Conservation (phyloP, 64 coral and sea anemone genomes). For the Actinia tenebrosa region DNA sequence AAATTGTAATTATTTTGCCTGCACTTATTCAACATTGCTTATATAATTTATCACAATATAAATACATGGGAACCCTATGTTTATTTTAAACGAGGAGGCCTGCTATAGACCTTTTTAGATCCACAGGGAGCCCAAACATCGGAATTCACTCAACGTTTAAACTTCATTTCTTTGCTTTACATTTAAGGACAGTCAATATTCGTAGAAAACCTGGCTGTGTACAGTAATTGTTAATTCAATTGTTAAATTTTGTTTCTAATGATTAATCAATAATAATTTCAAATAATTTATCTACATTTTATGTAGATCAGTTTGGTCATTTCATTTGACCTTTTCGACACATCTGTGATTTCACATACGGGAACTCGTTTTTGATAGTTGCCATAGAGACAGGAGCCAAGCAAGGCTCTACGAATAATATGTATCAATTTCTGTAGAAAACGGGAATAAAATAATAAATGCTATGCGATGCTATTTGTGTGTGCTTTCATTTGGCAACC, state of each 20-base stretch:
- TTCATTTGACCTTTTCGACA: background rate
- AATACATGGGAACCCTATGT: background rate
- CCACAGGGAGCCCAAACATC: conserved; percentile 5
- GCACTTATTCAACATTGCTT: too few relatives aligned
- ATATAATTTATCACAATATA: background rate
- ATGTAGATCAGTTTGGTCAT: background rate
- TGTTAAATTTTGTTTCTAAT: conserved; percentile 6
- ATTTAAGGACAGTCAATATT: background rate
- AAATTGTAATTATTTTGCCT: background rate
- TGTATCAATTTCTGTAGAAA: conserved; percentile 2
- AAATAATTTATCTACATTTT: background rate
- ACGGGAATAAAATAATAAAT: conserved; percentile 6
- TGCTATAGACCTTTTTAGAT: background rate
- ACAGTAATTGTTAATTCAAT: conserved; percentile 20
- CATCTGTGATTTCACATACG: background rate
- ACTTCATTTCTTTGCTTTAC: background rate
- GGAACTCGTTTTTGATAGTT: background rate
- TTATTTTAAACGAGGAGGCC: background rate
- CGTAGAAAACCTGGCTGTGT: background rate
- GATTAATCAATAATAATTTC: background rate
- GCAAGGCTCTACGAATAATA: background rate
- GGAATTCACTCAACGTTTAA: background rate
- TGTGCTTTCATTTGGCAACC: background rate
- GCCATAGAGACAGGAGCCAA: background rate
- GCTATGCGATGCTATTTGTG: background rate